Conservation (phyloP, 2,113 vertebrate species). For the Pseudorectes ferrugineus region DNA sequence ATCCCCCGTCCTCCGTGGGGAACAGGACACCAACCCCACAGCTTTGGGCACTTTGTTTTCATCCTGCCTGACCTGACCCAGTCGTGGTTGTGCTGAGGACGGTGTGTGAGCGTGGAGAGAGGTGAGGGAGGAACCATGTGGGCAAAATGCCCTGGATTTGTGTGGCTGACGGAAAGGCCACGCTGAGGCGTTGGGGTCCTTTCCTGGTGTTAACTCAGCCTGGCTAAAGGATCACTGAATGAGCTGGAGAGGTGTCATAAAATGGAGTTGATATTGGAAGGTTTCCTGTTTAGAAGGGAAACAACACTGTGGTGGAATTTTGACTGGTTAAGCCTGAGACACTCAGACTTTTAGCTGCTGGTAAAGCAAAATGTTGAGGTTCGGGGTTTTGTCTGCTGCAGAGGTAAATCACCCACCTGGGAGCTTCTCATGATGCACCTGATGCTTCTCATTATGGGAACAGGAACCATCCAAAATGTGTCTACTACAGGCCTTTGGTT, state of each 20-base stretch:
- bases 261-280: neutral
- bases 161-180: neutral
- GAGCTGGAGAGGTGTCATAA: neutral
- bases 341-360: neutral
- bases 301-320: neutral
- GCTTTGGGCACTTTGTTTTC: neutral
- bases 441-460: too few species aligned
- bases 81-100: rapidly evolving
- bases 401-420: neutral
- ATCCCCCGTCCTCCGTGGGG: rapidly evolving
- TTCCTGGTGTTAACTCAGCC: neutral
- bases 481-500: neutral
- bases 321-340: neutral
- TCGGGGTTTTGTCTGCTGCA: neutral
- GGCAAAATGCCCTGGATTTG: neutral
- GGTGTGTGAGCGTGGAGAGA: rapidly evolving
- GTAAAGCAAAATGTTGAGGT: neutral
- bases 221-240: too few species aligned
- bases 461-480: neutral
- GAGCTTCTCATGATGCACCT: rapidly evolving
- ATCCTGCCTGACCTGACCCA: neutral
- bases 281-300: neutral
- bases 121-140: neutral
- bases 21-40: neutral
- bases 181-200: rapidly evolving